Conservation (phyloP, 1,140 invertebrate genomes). For the Temnothorax curvispinosus region DNA sequence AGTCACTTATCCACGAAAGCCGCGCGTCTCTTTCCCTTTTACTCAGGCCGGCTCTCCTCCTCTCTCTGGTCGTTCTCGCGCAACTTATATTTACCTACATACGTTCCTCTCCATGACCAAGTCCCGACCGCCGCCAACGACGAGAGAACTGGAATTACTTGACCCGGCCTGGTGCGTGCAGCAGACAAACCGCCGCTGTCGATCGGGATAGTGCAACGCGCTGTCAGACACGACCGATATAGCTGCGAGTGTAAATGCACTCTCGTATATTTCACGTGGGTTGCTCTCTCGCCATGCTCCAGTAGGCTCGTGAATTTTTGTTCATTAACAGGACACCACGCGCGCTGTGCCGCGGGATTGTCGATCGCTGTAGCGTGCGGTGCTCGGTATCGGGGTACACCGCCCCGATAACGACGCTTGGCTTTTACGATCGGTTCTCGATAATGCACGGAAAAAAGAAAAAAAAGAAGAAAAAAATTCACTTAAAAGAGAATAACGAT, state of each 20-base stretch:
- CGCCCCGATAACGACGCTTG: conserved; percentile 59
- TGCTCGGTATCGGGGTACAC: conserved; percentile 26
- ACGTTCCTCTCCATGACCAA: conserved; percentile 31
- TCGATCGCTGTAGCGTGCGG: conserved; percentile 10
- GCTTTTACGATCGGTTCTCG: conserved; percentile 46
- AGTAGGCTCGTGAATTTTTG: conserved; percentile 71
- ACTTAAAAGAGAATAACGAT: neutral
- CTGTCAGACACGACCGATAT: conserved; percentile 17
- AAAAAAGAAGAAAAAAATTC: neutral
- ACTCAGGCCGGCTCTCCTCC: conserved; percentile 36
- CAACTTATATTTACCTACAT: conserved; percentile 61
- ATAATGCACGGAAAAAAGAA: neutral
- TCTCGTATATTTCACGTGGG: conserved; percentile 61
- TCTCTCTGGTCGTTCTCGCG: conserved; percentile 8
- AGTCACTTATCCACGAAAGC: conserved; percentile 70
- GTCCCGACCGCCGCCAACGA: conserved; percentile 27
- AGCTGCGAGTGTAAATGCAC: conserved; percentile 30
- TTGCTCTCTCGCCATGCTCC: conserved; percentile 68
- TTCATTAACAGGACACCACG: conserved; percentile 68
- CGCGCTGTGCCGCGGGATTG: conserved; percentile 19
- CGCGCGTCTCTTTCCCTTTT: conserved; percentile 69
- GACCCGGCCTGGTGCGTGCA: conserved; percentile 45
- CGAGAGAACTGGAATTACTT: conserved; percentile 64
- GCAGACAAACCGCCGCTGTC: conserved; percentile 60
- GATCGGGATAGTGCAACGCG: conserved; percentile 34